phyloP scores from a whole-genome alignment of 1,140 invertebrate genomes.

The Diorhabda sublineata region DNA sequence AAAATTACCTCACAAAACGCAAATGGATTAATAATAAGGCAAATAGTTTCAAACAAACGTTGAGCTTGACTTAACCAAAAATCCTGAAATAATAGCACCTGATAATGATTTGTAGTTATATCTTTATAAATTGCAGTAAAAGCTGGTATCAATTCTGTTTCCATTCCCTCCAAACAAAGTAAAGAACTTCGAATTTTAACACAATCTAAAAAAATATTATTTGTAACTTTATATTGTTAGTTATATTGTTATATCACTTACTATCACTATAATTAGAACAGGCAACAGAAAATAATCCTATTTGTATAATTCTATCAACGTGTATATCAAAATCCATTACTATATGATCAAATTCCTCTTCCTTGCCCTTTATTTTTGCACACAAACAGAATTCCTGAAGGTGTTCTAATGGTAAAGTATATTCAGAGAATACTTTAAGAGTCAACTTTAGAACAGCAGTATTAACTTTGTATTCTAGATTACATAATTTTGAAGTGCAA shows the following conservation, averaged over 20 bases:
- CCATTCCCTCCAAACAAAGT: slow-evolving; percentile 61
- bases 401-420: slow-evolving; percentile 28
- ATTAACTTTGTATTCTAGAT: slow-evolving; percentile 40
- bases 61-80: slow-evolving; percentile 58
- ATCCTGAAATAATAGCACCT: slow-evolving; percentile 49
- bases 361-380: slow-evolving; percentile 15
- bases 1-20: slow-evolving; percentile 58
- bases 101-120: slow-evolving; percentile 45
- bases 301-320: slow-evolving; percentile 61
- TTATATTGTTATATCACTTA: slow-evolving; percentile 8
- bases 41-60: slow-evolving; percentile 54
- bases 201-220: slow-evolving; percentile 50
- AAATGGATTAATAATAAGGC: slow-evolving; percentile 61
- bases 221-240: not conserved
- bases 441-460: slow-evolving; percentile 35
- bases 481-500: slow-evolving; percentile 36
- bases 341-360: slow-evolving; percentile 33
- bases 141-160: slow-evolving; percentile 60
- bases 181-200: slow-evolving; percentile 57
- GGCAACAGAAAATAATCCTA: slow-evolving; percentile 64
- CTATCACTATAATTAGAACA: slow-evolving; percentile 55
- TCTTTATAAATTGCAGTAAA: slow-evolving; percentile 50
- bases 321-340: slow-evolving; percentile 62
- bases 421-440: slow-evolving; percentile 37
- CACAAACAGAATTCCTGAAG: slow-evolving; percentile 32